Evolutionary conservation across 2,888 invertebrate species (phyloP), one percentile per base, ranked within the genome.

Genomic region (Chymomyza fuscimana): DNA sequence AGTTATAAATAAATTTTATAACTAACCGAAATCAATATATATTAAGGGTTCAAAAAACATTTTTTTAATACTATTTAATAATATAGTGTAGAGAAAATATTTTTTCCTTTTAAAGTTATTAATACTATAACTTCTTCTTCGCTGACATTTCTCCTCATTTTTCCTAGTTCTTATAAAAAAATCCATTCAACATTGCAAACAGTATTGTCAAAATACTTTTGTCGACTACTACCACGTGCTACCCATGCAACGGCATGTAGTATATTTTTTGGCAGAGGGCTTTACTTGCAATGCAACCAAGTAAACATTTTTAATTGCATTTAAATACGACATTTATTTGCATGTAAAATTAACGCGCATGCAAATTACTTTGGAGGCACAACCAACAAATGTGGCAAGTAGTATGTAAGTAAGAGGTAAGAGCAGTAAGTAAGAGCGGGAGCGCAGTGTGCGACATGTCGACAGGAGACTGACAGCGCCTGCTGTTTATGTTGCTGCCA

Each of bases 261-360:
- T 29, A 32, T 63, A 65, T 67, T 73, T 73, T 69, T 32, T 70
- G 59, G 59, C 72, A 66, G 74, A 60, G 51, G 50, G 63, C 69
- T 68, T 15, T 54, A 32, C 69, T 72, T 19, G 68, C 74, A 81
- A 71, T 81, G 86, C 86, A 88, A 65, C 78, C 77, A 76, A 82
- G 88, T 86, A 88, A 87, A 87, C 87, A 82, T 77, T 87, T 87
- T 89, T 90, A 90, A 90, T 90, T 90, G 90, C 90, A 90, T 90
- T 90, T 90, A 90, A 90, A 90, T 90, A 88, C 89, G 88, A 90
- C 90, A 89, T 90, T 90, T 90, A 90, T 90, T 90, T 90, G 88
- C 89, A 81, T 89, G 88, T 89, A 84, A 89, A 89, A 90, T 90
- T 90, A 89, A 89, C 88, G 88, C 80, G 81, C 78, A 86, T 86